A percentile compares a stretch with the other conserved stretches of the same genome.
These are phyloP conservation scores for Drosophila novamexicana DNA, from an alignment of 1,140 invertebrate genomes.

Conservation along the genomic window DNA sequence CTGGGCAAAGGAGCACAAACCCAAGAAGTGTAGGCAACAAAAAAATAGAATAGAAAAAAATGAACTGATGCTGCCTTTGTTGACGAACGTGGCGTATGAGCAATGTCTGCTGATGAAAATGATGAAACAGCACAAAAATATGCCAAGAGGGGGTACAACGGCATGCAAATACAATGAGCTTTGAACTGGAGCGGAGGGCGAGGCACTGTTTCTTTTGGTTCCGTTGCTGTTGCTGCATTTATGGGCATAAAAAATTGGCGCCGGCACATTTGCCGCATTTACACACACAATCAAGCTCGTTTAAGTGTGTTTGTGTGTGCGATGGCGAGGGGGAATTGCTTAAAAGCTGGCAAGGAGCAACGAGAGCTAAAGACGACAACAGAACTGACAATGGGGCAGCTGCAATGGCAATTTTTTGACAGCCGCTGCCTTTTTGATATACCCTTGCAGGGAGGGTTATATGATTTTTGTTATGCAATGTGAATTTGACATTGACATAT, in stretches of 20 bases:
- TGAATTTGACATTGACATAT: too few species aligned
- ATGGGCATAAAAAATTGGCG: slow-evolving; percentile 81
- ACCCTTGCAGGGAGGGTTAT: background rate
- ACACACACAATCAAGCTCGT: slow-evolving; percentile 66
- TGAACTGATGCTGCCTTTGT: slow-evolving; percentile 72
- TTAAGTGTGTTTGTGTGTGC: slow-evolving; percentile 16
- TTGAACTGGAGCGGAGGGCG: slow-evolving; percentile 36
- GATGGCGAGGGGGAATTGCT: slow-evolving; percentile 46
- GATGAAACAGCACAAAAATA: slow-evolving; percentile 81
- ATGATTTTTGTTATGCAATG: background rate
- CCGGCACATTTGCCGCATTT: slow-evolving; percentile 66
- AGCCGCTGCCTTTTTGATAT: slow-evolving; percentile 7
- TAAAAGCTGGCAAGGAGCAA: slow-evolving; percentile 54
- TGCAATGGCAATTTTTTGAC: slow-evolving; percentile 43
- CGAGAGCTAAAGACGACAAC: slow-evolving; percentile 56
- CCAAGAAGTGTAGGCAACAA: slow-evolving; percentile 27
- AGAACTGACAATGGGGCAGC: slow-evolving; percentile 63
- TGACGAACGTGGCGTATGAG: slow-evolving; percentile 77
- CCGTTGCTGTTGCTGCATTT: slow-evolving; percentile 54
- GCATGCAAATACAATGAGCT: slow-evolving; percentile 81
- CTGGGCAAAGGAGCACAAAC: slow-evolving; percentile 22
- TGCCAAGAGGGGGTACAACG: slow-evolving; percentile 37
- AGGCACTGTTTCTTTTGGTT: background rate
- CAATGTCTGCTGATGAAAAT: slow-evolving; percentile 80
- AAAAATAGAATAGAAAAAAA: slow-evolving; percentile 12